Evolutionary conservation across 2,888 invertebrate species (phyloP).

Genomic region (Selenia dentaria): DNA sequence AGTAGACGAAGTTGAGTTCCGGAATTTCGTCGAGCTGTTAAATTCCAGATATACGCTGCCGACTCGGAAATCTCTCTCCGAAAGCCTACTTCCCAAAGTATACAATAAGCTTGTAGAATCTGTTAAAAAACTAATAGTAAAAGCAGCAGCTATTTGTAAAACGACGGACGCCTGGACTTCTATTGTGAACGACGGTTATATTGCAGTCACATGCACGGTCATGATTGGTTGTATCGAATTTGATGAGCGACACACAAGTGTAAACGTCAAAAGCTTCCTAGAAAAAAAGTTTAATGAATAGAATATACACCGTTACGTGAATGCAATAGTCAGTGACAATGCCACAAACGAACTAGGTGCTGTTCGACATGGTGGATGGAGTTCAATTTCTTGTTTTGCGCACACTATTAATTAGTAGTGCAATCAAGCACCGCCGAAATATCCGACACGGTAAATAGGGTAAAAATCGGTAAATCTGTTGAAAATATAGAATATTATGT

Average conservation of each 20-base stretch:
- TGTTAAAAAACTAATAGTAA: not conserved
- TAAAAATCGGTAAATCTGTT: too few species aligned
- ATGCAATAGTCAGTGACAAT: constrained; percentile 24
- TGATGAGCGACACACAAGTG: constrained; percentile 9
- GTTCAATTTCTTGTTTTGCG: constrained; percentile 30
- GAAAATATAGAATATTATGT: too few species aligned
- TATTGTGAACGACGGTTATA: constrained; percentile 15
- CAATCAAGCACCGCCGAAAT: constrained; percentile 13
- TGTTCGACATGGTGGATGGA: constrained; percentile 23
- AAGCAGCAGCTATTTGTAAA: constrained; percentile 28
- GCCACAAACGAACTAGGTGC: constrained; percentile 19
- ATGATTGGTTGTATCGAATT: constrained; percentile 13
- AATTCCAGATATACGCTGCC: constrained; percentile 30
- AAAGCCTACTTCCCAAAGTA: constrained; percentile 29
- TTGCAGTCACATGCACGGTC: constrained; percentile 24
- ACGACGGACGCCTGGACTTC: constrained; percentile 36
- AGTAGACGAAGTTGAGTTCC: constrained; percentile 32
- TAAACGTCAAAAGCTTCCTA: constrained; percentile 13
- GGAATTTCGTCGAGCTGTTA: constrained; percentile 24
- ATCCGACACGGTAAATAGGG: constrained; percentile 1
- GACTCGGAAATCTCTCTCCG: constrained; percentile 31
- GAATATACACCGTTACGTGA: constrained; percentile 13
- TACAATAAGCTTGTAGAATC: constrained; percentile 19
- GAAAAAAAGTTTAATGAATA: constrained; percentile 12
- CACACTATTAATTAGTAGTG: constrained; percentile 32